These are phyloP conservation scores for Cheilinus undulatus DNA, from an alignment of 2,113 vertebrate species.

Conservation along the genomic window DNA sequence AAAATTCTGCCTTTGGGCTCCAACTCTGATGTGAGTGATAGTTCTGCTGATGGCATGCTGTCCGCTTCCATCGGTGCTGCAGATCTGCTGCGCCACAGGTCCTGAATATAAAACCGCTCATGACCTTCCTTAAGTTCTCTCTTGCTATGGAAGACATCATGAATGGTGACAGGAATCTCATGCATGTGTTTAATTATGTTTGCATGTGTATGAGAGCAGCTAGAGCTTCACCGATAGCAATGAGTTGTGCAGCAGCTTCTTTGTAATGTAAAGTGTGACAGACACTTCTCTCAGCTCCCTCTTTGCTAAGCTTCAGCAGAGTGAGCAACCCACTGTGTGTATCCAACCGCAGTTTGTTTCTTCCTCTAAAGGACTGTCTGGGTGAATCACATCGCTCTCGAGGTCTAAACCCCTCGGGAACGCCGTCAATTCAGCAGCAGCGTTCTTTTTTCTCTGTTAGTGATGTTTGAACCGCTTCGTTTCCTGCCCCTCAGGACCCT, in stretches of 20 bases:
- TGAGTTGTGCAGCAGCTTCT: neutral
- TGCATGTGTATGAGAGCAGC: neutral
- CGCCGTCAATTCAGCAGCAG: conserved; percentile 7
- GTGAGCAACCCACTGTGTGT: neutral
- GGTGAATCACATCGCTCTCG: conserved; percentile 42
- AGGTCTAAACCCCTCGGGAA: conserved; percentile 40
- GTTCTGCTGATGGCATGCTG: conserved; percentile 32
- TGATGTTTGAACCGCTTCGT: conserved; percentile 14
- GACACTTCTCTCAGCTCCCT: conserved; percentile 4
- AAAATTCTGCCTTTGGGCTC: conserved; percentile 2
- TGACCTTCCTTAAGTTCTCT: conserved; percentile 38
- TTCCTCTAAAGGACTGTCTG: conserved; percentile 39
- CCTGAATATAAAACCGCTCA: conserved; percentile 37
- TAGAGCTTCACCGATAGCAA: neutral
- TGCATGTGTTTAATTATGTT: conserved; percentile 5
- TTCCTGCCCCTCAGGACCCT: conserved; percentile 37
- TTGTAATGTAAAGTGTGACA: conserved; percentile 45
- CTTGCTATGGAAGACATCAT: neutral
- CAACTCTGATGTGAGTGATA: conserved; percentile 34
- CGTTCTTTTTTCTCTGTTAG: conserved; percentile 11
- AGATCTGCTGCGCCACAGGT: neutral
- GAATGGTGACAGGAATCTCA: conserved; percentile 13
- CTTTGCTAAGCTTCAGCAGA: conserved; percentile 4
- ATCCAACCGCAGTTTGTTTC: conserved; percentile 14
- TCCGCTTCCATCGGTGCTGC: conserved; percentile 14